Evolutionary conservation across 2,888 invertebrate species (phyloP), one percentile per base, ranked within the genome.

Genomic region (Drosophila neotestacea): DNA sequence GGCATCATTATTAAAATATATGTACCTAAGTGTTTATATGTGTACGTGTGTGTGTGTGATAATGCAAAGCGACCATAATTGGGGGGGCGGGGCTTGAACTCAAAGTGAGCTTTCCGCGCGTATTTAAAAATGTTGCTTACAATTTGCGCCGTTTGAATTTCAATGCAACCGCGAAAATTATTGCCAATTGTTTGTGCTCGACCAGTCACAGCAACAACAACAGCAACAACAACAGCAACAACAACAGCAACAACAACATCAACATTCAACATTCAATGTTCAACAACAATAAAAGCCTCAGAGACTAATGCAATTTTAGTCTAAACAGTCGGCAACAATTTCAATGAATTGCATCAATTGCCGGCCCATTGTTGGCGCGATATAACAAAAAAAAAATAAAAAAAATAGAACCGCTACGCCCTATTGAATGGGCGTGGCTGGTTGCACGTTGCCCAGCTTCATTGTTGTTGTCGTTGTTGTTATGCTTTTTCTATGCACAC

Each of bases 81-180:
- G 41, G 58, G 51, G 51, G 67, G 65, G 50, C 64, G 60, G 58
- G 60, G 11, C 32, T 38, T 41, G 13, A 56, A 48, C 47, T 47
- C 39, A 48, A 55, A 63, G 65, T 46, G 64, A 56, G 62, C 41
- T 56, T 34, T 39, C 54, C 63, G 36, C 32, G 42, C 60, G 41
- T 74, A 70, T 78, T 78, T 79, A 76, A 76, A 78, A 79, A 79
- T 61, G 52, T 48, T 77, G 70, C 66, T 74, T 46, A 79, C 75
- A 79, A 78, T 77, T 74, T 77, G 86, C 67, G 86, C 70, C 70
- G 84, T 59, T 81, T 85, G 71, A 67, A 73, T 73, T 86, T 83
- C 81, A 88, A 88, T 84, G 84, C 89, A 86, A 82, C 81, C 89
- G 83, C 88, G 88, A 90, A 84, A 90, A 91, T 91, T 81, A 91